These are phyloP conservation scores for Opisthograptis luteolata DNA, from an alignment of 2,888 invertebrate species.

Conservation along the genomic window DNA sequence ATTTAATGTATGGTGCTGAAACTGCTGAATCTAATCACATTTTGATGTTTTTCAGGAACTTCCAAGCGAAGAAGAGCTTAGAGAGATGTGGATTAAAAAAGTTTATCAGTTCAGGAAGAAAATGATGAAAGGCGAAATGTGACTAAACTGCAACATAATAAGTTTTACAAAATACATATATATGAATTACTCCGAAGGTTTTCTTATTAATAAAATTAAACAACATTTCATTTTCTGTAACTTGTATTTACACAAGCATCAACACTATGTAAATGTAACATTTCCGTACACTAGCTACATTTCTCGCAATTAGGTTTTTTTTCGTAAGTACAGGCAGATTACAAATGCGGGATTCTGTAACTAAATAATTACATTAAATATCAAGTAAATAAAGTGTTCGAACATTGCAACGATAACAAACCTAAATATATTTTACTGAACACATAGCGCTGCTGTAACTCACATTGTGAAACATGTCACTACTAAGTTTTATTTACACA, in stretches of 20 bases:
- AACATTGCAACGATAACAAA: conserved; percentile 52
- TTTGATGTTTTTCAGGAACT: conserved; percentile 82
- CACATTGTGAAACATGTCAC: conserved; percentile 69
- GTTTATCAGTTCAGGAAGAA: conserved; percentile 86
- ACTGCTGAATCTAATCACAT: not conserved
- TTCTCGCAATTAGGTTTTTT: conserved; percentile 22
- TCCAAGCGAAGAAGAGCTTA: conserved; percentile 86
- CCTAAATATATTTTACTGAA: conserved; percentile 69
- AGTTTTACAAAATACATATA: not conserved
- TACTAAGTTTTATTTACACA: conserved; percentile 78
- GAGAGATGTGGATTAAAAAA: conserved; percentile 91
- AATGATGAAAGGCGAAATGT: conserved; percentile 80
- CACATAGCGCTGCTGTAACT: conserved; percentile 62
- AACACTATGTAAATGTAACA: conserved; percentile 35
- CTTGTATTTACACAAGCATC: conserved; percentile 37
- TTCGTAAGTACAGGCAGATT: conserved; percentile 18
- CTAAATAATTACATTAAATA: conserved; percentile 20
- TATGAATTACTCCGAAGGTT: not conserved
- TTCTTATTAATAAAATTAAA: conserved; percentile 19
- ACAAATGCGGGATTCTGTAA: conserved; percentile 13
- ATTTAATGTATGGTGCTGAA: not conserved
- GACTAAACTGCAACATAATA: conserved; percentile 6
- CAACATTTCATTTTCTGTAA: conserved; percentile 34
- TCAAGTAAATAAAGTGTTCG: conserved; percentile 24
- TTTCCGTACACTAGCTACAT: conserved; percentile 33